Conservation (phyloP, 2,113 vertebrate genomes). For the Aspidoscelis tigris region DNA sequence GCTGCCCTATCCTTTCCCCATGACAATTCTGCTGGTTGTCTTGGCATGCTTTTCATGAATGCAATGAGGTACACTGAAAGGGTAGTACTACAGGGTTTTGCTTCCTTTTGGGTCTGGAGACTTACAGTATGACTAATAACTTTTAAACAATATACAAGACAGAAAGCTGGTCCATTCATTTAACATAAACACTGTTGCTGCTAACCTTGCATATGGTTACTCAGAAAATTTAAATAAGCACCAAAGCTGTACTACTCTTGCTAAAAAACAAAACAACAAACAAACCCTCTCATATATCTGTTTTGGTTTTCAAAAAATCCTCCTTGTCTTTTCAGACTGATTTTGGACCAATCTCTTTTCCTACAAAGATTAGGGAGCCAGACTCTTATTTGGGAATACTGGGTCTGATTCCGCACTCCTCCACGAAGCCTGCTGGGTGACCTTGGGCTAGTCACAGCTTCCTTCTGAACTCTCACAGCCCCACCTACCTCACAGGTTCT, state of each 20-base stretch:
- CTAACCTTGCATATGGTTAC: too few relatives aligned
- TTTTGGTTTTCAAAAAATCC: fast-evolving
- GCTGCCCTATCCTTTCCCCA: too few relatives aligned
- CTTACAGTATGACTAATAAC: neutral
- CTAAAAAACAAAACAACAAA: neutral
- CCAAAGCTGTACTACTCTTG: neutral
- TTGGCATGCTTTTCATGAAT: too few relatives aligned
- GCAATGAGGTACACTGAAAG: neutral
- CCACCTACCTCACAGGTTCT: too few relatives aligned
- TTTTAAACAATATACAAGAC: neutral
- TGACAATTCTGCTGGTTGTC: neutral
- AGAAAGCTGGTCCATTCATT: neutral
- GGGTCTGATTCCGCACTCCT: too few relatives aligned
- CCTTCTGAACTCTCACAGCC: too few relatives aligned
- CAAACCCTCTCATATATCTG: neutral
- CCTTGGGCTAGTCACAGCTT: too few relatives aligned
- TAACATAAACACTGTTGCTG: neutral
- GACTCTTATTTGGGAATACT: too few relatives aligned
- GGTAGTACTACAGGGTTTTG: too few relatives aligned
- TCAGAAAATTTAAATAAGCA: neutral
- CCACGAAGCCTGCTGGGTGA: too few relatives aligned
- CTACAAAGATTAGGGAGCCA: neutral
- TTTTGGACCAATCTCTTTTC: neutral
- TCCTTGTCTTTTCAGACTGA: too few relatives aligned
- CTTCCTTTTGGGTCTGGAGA: neutral